These are phyloP conservation scores for Archaeoteleia sp. DNA, from an alignment of 2,888 invertebrate species.

Conservation along the genomic window DNA sequence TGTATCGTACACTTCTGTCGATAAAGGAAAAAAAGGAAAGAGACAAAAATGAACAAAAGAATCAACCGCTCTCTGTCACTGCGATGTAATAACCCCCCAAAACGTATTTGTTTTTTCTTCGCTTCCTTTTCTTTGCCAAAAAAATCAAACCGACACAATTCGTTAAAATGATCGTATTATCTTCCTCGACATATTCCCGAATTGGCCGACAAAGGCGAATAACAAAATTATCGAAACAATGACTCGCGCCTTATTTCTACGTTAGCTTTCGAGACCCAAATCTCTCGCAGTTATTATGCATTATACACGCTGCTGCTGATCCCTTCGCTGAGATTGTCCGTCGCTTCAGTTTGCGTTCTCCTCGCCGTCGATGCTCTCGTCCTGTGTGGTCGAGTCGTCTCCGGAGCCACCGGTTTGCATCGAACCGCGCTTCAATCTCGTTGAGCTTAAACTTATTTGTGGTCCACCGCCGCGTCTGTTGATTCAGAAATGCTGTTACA, in stretches of 20 bases:
- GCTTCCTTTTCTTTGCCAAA: conserved; percentile 10
- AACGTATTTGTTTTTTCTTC: conserved; percentile 3
- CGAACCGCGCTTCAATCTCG: conserved; percentile 83
- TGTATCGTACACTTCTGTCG: conserved; percentile 47
- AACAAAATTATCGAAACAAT: conserved; percentile 14
- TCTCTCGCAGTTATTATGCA: conserved; percentile 50
- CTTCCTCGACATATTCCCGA: conserved; percentile 1
- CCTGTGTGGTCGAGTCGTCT: conserved; percentile 85
- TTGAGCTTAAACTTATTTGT: conserved; percentile 79
- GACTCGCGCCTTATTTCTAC: conserved; percentile 17
- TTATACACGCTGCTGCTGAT: conserved; percentile 39
- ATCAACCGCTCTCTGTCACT: conserved; percentile 52
- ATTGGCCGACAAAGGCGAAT: conserved; percentile 17
- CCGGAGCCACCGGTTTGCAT: conserved; percentile 83
- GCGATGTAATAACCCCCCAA: conserved; percentile 12
- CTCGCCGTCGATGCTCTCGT: conserved; percentile 86
- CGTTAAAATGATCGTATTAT: background rate
- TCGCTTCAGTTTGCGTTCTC: conserved; percentile 77
- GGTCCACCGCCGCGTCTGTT: conserved; percentile 77
- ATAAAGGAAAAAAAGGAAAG: conserved; percentile 53
- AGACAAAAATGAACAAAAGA: conserved; percentile 54
- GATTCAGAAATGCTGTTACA: too few species aligned
- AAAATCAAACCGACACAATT: conserved; percentile 14
- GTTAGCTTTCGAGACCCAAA: conserved; percentile 15
- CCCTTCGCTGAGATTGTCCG: conserved; percentile 24